Conservation (phyloP, 2,888 invertebrate genomes). For the Nebria salina region DNA sequence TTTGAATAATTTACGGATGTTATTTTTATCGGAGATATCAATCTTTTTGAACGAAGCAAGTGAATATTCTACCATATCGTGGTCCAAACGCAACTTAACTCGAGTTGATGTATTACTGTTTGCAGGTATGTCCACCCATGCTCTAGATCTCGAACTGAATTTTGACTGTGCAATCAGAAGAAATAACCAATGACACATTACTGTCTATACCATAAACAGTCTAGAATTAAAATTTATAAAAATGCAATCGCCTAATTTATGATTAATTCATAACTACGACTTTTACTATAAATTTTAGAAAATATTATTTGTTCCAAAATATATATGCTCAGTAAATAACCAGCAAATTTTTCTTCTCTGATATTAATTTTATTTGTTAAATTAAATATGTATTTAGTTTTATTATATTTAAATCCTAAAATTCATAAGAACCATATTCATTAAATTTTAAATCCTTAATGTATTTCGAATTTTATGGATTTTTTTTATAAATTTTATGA, state of each 20-base stretch:
- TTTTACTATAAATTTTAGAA: background rate
- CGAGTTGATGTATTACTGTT: slow-evolving; percentile 65
- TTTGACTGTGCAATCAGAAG: slow-evolving; percentile 70
- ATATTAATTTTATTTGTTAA: background rate
- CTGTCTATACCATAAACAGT: slow-evolving; percentile 16
- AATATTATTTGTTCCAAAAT: background rate
- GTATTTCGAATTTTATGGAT: background rate
- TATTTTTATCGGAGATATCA: slow-evolving; percentile 62
- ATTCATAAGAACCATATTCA: background rate
- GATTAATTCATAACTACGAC: background rate
- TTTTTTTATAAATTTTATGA: background rate
- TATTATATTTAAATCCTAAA: background rate
- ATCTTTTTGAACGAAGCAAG: slow-evolving; percentile 55
- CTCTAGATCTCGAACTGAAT: slow-evolving; percentile 82
- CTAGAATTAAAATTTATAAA: background rate
- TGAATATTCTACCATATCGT: slow-evolving; percentile 64
- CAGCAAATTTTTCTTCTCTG: background rate
- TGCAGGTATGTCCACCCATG: slow-evolving; percentile 77
- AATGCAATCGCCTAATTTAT: background rate
- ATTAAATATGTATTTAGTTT: background rate
- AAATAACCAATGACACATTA: background rate
- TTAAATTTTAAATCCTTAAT: background rate
- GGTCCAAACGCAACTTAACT: slow-evolving; percentile 71
- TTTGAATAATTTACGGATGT: slow-evolving; percentile 62
- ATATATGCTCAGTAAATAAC: background rate